phyloP scores from a whole-genome alignment of 2,888 invertebrate species.

The Machimus rusticus region DNA sequence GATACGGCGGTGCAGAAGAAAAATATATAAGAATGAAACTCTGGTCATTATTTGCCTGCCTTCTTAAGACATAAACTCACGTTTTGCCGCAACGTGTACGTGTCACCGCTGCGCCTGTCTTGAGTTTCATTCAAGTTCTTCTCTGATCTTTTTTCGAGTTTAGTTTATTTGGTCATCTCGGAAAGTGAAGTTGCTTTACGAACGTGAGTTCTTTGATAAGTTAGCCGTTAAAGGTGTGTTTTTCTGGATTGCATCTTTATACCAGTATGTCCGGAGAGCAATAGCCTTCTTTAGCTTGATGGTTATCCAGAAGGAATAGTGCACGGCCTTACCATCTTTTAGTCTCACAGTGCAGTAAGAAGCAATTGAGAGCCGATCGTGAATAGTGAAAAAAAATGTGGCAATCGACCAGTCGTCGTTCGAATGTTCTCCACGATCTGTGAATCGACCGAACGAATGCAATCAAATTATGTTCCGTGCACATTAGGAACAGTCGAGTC shows the following conservation, averaged over 20 bases:
- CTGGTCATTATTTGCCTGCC: slow-evolving; percentile 32
- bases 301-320: neutral
- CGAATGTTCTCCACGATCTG: slow-evolving; percentile 14
- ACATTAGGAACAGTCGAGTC: neutral
- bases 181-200: slow-evolving; percentile 59
- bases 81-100: slow-evolving; percentile 40
- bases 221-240: slow-evolving; percentile 14
- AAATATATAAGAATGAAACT: slow-evolving; percentile 16
- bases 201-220: slow-evolving; percentile 30
- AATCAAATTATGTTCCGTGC: slow-evolving; percentile 6
- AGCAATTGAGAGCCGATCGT: neutral
- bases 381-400: slow-evolving; percentile 22
- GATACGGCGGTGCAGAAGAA: neutral
- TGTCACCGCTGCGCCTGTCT: slow-evolving; percentile 49
- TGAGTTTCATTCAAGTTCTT: slow-evolving; percentile 58
- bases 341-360: neutral
- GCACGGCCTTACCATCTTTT: neutral
- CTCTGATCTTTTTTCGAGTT: slow-evolving; percentile 41
- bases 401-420: neutral
- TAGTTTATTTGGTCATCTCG: slow-evolving; percentile 62
- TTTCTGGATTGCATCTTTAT: neutral
- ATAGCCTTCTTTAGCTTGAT: neutral
- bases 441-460: slow-evolving; percentile 27
- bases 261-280: neutral
- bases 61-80: slow-evolving; percentile 35